Conservation (phyloP, 2,113 vertebrate genomes). For the Psephotus haematonotus region DNA sequence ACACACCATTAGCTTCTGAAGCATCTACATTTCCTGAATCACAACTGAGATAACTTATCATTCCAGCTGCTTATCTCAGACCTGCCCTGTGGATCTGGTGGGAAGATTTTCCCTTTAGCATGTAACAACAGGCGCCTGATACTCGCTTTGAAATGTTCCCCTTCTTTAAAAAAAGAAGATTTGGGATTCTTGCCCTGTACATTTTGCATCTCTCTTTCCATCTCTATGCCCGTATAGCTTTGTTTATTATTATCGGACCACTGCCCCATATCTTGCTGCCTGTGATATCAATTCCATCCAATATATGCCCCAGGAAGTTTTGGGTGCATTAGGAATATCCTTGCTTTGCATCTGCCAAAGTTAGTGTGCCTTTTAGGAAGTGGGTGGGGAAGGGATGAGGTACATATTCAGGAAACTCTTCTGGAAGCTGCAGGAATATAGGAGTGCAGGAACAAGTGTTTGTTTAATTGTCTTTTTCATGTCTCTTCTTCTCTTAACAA, state of each 20-base stretch:
- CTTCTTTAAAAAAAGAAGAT: not conserved
- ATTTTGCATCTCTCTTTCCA: not conserved
- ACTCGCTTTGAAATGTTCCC: not conserved
- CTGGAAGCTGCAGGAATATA: not conserved
- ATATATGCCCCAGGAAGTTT: not conserved
- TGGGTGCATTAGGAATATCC: not conserved
- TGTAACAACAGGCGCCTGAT: constrained; percentile 24
- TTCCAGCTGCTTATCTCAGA: constrained; percentile 61
- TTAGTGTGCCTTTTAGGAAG: not conserved
- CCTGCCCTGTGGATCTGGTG: constrained; percentile 20
- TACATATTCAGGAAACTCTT: not conserved
- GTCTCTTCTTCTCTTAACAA: not conserved
- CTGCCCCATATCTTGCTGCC: not conserved
- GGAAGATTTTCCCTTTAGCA: constrained; percentile 35
- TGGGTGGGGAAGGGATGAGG: not conserved
- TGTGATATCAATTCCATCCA: not conserved
- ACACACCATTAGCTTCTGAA: constrained; percentile 61
- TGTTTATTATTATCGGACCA: accelerated
- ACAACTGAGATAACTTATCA: constrained; percentile 56
- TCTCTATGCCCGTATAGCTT: not conserved
- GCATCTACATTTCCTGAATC: constrained; percentile 57
- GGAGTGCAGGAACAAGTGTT: not conserved
- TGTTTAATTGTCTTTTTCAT: not conserved
- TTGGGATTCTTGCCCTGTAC: not conserved
- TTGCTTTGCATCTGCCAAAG: not conserved